Evolutionary conservation across 1,140 invertebrate genomes (phyloP), one percentile per base, ranked within the genome.

Genomic region (Trichoplusia ni): DNA sequence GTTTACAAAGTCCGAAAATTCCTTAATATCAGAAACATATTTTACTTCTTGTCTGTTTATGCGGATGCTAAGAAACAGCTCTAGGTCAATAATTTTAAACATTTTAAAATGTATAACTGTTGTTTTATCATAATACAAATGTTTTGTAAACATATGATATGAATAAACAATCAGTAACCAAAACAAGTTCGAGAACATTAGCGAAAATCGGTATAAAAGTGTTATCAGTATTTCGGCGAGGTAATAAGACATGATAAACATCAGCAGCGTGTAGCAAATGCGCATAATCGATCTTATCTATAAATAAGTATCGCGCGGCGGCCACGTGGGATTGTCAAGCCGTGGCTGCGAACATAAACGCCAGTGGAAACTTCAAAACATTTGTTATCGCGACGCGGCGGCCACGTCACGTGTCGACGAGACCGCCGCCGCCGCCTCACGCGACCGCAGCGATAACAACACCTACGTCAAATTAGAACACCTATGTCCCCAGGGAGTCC

Each of bases 221-320:
- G 7, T 51, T 51, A 51, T 51, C 47, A 51, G 44, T 11, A 1
- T 51, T 35, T 27, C 42, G 1, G 16, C 14, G 16, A 33, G 18
- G 46, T 16, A 49, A 33, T 29, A 29, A 33, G 47, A 18, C 16
- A 11, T 11, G 29, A 49, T 31, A 51, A 33, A 21, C 47, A 21
- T 21, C 16, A 16, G 1, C 29, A 2, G 14, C n/a, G n/a, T 18
- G 23, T 19, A 51, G 21, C 29, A 18, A 51, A 46, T 27, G 44
- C 44, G 44, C 11, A 46, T 46, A 23, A 47, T 51, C 16, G 14
- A 19, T 51, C 27, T 51, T 11, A 40, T 54, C 35, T 38, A 54
- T 54, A 37, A 27, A 54, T 54, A 38, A 7, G 0, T 14, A 5
- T 13, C n/a, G n/a, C n/a, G n/a, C n/a, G 1, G 16, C 8, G 21